phyloP scores from a whole-genome alignment of 2,888 invertebrate genomes.

The Taenaris catops region DNA sequence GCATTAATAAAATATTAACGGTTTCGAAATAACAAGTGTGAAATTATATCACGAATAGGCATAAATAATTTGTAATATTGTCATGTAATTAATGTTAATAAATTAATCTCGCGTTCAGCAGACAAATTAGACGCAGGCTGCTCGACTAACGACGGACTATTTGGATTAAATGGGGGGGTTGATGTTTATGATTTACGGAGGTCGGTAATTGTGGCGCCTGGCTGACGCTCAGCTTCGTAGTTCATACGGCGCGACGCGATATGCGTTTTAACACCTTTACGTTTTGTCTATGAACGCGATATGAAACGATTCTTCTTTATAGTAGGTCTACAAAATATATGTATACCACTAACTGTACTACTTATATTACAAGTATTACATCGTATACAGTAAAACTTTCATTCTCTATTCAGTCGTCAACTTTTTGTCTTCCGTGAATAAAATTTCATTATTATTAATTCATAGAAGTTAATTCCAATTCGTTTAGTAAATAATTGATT shows the following conservation, averaged over 20 bases:
- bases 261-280: constrained; percentile 16
- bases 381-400: no score
- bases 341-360: no score
- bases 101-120: constrained; percentile 76
- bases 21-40: constrained; percentile 3
- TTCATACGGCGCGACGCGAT: constrained; percentile 18
- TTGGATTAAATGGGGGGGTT: constrained; percentile 77
- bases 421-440: no score
- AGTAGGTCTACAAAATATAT: no score
- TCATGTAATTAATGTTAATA: constrained; percentile 76
- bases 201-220: constrained; percentile 74
- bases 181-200: constrained; percentile 79
- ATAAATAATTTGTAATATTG: constrained; percentile 39
- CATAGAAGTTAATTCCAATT: no score
- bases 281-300: no score
- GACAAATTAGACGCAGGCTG: constrained; percentile 78
- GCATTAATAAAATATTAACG: no score
- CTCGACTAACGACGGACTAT: constrained; percentile 78
- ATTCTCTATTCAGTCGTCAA: no score
- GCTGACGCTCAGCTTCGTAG: constrained; percentile 43
- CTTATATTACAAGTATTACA: no score
- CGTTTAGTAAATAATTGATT: no score
- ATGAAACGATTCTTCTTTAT: no score
- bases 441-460: no score
- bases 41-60: constrained; percentile 9